A percentile compares a stretch with the other conserved stretches of the same genome.
These are phyloP conservation scores for Hylomyscus alleni DNA, from an alignment of 2,797 vertebrate species.

Conservation along the genomic window DNA sequence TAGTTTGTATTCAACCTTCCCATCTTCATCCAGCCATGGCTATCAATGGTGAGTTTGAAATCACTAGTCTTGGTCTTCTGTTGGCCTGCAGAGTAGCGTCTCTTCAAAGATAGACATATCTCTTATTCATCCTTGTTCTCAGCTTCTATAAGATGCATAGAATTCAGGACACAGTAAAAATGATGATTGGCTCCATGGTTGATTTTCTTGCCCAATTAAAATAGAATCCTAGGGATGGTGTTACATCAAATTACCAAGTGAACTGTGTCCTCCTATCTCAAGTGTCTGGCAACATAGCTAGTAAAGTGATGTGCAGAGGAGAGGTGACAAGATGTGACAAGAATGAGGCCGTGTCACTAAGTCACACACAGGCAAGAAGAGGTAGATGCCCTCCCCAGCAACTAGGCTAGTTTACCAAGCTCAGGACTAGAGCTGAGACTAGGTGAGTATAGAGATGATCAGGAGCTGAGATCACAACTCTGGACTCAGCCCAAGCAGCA, in stretches of 20 bases:
- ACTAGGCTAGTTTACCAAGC: not conserved
- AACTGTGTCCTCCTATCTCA: slow-evolving; percentile 12
- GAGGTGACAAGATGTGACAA: not conserved
- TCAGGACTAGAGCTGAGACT: not conserved
- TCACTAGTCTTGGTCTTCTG: not conserved
- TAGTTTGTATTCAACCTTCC: not conserved
- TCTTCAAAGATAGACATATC: not conserved
- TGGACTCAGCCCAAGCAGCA: not conserved
- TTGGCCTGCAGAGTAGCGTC: not conserved
- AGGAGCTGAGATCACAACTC: not conserved
- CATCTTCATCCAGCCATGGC: not conserved
- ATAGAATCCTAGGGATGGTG: not conserved
- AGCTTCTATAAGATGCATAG: not conserved
- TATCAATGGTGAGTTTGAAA: not conserved
- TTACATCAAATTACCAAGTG: slow-evolving; percentile 21
- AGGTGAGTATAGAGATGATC: slow-evolving; percentile 1
- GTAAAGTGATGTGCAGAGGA: not conserved
- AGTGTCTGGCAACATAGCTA: not conserved
- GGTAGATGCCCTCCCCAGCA: not conserved
- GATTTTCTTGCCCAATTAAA: slow-evolving; percentile 55
- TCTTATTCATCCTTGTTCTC: slow-evolving; percentile 17
- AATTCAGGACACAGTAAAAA: not conserved
- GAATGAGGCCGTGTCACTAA: not conserved
- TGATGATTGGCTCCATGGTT: not conserved
- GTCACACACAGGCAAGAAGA: not conserved